Evolutionary conservation across 2,113 vertebrate genomes (phyloP).

Genomic region (Pteruthius melanotis): DNA sequence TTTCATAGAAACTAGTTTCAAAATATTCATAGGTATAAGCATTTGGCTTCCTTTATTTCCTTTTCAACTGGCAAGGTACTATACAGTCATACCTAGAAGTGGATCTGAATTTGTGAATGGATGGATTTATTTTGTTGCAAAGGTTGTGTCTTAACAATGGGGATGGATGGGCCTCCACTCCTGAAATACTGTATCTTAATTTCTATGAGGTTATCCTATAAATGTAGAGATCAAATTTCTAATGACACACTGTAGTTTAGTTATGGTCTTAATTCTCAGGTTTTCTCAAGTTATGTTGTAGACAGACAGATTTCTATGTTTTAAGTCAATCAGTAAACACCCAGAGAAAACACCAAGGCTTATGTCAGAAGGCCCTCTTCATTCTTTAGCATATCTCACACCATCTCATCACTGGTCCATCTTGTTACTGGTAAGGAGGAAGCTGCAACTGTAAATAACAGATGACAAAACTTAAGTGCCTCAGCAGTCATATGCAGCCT

Average conservation of each 20-base stretch:
- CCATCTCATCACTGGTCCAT: background rate
- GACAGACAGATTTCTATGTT: background rate
- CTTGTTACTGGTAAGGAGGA: background rate
- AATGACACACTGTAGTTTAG: background rate
- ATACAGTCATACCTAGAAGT: background rate
- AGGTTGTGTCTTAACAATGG: background rate
- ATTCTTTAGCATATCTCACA: background rate
- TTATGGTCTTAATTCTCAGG: background rate
- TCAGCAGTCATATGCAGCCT: background rate
- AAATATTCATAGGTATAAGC: background rate
- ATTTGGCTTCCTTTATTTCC: background rate
- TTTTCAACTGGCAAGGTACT: background rate
- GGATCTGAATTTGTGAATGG: background rate
- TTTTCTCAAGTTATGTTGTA: background rate
- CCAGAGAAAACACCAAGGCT: background rate
- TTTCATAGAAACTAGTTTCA: background rate
- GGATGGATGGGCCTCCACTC: background rate
- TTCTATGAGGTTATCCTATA: background rate
- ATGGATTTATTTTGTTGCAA: background rate
- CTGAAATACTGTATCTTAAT: background rate
- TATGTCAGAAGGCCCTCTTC: background rate
- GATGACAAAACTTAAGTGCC: background rate
- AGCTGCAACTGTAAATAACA: background rate
- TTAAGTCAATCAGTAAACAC: background rate
- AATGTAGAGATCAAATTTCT: background rate